phyloP scores from a whole-genome alignment of 2,113 vertebrate genomes.

The Podarcis raffonei region DNA sequence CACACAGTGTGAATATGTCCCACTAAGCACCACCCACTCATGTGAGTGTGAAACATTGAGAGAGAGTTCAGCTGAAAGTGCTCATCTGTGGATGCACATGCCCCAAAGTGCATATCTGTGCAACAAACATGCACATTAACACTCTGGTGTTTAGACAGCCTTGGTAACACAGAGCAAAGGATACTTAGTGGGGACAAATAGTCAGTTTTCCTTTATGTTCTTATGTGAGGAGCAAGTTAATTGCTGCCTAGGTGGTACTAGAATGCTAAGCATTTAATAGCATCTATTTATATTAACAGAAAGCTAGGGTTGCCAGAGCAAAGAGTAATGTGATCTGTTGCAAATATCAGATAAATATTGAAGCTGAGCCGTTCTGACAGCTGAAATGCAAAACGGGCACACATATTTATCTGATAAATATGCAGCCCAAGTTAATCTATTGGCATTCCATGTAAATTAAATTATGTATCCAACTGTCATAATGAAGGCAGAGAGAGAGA shows the following conservation, averaged over 20 bases:
- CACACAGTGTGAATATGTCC: too few species aligned
- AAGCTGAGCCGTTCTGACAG: conserved; percentile 21
- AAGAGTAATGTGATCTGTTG: not conserved
- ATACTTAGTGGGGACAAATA: not conserved
- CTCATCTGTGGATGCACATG: too few species aligned
- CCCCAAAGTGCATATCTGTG: too few species aligned
- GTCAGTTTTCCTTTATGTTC: not conserved
- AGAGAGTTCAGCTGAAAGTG: too few species aligned
- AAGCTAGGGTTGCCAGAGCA: conserved; percentile 26
- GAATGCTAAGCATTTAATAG: not conserved
- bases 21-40: too few species aligned
- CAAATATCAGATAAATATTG: conserved; percentile 37
- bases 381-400: conserved; percentile 39
- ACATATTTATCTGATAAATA: conserved; percentile 34
- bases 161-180: not conserved
- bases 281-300: conserved; percentile 19
- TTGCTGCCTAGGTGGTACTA: not conserved
- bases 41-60: too few species aligned
- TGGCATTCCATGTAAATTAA: conserved; percentile 12
- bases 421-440: not conserved
- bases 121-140: too few species aligned
- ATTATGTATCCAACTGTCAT: conserved; percentile 30
- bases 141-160: too few species aligned
- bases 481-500: not conserved
- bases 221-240: not conserved